Evolutionary conservation across 2,113 vertebrate species (phyloP).

Genomic region (Parus major): DNA sequence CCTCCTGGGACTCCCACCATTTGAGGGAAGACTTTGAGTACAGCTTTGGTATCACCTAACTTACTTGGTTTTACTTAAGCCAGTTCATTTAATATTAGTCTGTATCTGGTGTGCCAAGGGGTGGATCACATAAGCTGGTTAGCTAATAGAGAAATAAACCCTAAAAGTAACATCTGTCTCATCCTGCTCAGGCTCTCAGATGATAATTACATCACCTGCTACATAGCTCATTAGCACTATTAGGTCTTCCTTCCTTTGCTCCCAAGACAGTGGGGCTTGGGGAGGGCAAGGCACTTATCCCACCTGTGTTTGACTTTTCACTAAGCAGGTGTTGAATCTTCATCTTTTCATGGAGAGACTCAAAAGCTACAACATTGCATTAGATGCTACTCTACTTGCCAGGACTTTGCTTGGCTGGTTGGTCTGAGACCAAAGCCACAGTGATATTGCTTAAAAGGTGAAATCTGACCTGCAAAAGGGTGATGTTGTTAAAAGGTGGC

Average conservation of each 20-base stretch:
- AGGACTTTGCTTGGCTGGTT: not conserved
- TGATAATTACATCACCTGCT: slow-evolving; percentile 8
- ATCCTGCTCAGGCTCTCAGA: not conserved
- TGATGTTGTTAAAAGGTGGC: not conserved
- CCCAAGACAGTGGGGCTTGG: not conserved
- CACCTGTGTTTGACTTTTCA: not conserved
- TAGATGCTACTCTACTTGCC: not conserved
- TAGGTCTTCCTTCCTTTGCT: not conserved
- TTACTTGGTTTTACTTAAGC: not conserved
- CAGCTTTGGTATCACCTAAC: not conserved
- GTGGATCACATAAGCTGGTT: not conserved
- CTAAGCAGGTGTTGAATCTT: not conserved
- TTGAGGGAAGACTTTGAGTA: not conserved
- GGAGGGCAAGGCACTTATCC: not conserved
- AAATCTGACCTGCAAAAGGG: not conserved
- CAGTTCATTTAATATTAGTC: not conserved
- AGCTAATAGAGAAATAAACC: not conserved
- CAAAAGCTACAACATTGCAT: not conserved
- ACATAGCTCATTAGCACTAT: not conserved
- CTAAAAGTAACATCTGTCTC: slow-evolving; percentile 12
- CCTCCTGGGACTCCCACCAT: not conserved
- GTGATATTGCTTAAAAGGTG: not conserved
- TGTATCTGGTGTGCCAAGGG: not conserved
- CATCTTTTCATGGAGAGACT: not conserved
- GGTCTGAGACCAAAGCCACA: not conserved